Evolutionary conservation across 2,888 invertebrate genomes (phyloP), one percentile per base, ranked within the genome.

Genomic region (Drosophila quinaria): DNA sequence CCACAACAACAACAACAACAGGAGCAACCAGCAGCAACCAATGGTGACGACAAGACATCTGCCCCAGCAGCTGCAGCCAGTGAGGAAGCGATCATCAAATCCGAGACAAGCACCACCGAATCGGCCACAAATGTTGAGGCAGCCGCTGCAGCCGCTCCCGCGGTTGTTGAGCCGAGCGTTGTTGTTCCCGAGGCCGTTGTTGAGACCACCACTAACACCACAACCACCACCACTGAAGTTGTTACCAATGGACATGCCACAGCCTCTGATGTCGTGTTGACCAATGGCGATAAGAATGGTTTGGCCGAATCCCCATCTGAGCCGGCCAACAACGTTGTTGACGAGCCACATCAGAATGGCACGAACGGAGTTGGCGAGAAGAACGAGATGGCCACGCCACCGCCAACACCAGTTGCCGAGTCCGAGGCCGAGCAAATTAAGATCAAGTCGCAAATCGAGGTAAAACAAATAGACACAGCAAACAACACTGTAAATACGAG

Each of bases 381-480:
- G 42, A 74, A 61, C 31, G 64, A 59, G 37, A 79, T 67, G 49
- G 77, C 87, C 69, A 87, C 87, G 56, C 89, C 84, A 59, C 89
- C 89, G 52, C 84, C 89, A 65, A 86, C 84, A 82, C 89, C 88
- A n/a, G 87, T 87, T 44, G 86, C 88, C 51, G 71, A 69, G 41
- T 73, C 77, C 31, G 90, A 89, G 68, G 80, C 78, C 78, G 89
- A 90, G 66, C 80, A 70, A 74, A 74, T 82, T 67, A 79, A 85
- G 82, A 80, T 77, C 85, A 91, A 87, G 87, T 82, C 88, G 83
- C 91, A 91, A 90, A 91, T 91, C 67, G 91, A 91, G 91, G 91
- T 91, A 91, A 91, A 88, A 55, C 80, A 84, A 84, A 74, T 70
- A 78, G 81, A 87, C 74, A 74, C 51, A 61, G 63, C 66, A 65